phyloP scores from a whole-genome alignment of 2,797 vertebrate genomes.

The Lutjanus campechanus region DNA sequence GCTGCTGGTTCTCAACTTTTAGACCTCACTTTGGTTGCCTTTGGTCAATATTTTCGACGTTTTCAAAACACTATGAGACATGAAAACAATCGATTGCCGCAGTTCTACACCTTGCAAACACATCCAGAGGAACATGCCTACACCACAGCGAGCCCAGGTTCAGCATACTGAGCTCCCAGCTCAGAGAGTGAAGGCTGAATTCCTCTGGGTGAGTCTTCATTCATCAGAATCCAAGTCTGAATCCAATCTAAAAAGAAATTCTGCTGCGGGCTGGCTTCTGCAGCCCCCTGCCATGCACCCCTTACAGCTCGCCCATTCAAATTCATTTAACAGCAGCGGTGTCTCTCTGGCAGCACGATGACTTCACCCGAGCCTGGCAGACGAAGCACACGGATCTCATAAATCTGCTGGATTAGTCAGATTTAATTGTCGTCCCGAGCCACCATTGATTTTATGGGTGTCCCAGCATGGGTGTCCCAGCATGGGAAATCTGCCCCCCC shows the following conservation, averaged over 20 bases:
- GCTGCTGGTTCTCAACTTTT: not conserved
- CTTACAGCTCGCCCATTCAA: slow-evolving; percentile 69
- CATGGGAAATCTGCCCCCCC: slow-evolving; percentile 51
- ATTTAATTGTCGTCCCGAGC: slow-evolving; percentile 78
- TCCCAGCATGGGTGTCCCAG: slow-evolving; percentile 72
- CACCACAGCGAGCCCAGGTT: slow-evolving; percentile 26
- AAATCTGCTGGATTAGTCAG: slow-evolving; percentile 83
- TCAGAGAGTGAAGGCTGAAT: slow-evolving; percentile 58
- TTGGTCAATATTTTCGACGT: not conserved
- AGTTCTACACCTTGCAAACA: slow-evolving; percentile 7
- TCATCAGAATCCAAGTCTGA: slow-evolving; percentile 73
- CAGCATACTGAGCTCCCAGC: slow-evolving; percentile 34
- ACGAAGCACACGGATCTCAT: slow-evolving; percentile 74
- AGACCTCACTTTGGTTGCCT: not conserved
- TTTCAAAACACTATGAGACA: not conserved
- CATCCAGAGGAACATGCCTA: slow-evolving; percentile 9
- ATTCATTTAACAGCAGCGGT: slow-evolving; percentile 68
- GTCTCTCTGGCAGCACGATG: slow-evolving; percentile 72
- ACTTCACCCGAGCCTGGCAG: slow-evolving; percentile 76
- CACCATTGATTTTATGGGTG: slow-evolving; percentile 80
- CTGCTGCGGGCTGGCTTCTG: slow-evolving; percentile 63
- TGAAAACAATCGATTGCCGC: slow-evolving; percentile 11
- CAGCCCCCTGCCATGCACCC: slow-evolving; percentile 67
- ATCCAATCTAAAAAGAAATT: slow-evolving; percentile 65
- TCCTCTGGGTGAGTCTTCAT: slow-evolving; percentile 70